Conservation (phyloP, 2,888 invertebrate genomes). For the Cheilosia vulpina region DNA sequence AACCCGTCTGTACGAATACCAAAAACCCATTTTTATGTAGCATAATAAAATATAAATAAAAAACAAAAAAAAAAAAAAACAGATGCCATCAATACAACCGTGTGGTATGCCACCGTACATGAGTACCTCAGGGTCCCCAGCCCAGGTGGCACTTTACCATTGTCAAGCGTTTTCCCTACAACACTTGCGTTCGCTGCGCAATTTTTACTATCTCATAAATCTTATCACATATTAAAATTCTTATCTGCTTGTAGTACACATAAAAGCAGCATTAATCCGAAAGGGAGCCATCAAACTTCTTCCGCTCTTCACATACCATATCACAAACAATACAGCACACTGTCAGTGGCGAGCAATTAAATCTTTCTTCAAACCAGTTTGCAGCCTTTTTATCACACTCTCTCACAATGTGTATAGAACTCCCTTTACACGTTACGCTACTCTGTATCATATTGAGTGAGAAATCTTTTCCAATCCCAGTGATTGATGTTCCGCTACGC, state of each 20-base stretch:
- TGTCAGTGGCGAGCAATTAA: slow-evolving; percentile 55
- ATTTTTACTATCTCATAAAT: slow-evolving; percentile 54
- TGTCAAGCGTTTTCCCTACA: slow-evolving; percentile 45
- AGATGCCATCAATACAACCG: background rate
- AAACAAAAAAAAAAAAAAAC: background rate
- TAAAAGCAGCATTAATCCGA: slow-evolving; percentile 39
- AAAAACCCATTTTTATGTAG: no score
- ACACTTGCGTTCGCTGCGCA: slow-evolving; percentile 38
- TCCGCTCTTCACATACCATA: no score
- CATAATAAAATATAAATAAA: background rate
- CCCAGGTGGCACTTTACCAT: slow-evolving; percentile 44
- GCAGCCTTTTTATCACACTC: slow-evolving; percentile 30
- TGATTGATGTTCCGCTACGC: slow-evolving; percentile 73
- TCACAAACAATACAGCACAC: no score
- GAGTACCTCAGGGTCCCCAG: slow-evolving; percentile 31
- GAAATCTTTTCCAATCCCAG: slow-evolving; percentile 65
- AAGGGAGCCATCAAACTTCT: background rate
- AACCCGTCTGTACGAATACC: no score
- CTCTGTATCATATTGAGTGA: slow-evolving; percentile 27
- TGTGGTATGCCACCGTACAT: background rate
- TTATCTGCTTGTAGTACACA: slow-evolving; percentile 6
- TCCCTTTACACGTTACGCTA: slow-evolving; percentile 43
- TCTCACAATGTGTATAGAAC: slow-evolving; percentile 1
- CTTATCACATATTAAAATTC: slow-evolving; percentile 44
- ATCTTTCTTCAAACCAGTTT: slow-evolving; percentile 58